Percentiles rank a stretch among this genome's conserved stretches.
These are phyloP conservation scores for Peromyscus leucopus DNA, from an alignment of 2,113 vertebrate genomes.

Conservation along the genomic window DNA sequence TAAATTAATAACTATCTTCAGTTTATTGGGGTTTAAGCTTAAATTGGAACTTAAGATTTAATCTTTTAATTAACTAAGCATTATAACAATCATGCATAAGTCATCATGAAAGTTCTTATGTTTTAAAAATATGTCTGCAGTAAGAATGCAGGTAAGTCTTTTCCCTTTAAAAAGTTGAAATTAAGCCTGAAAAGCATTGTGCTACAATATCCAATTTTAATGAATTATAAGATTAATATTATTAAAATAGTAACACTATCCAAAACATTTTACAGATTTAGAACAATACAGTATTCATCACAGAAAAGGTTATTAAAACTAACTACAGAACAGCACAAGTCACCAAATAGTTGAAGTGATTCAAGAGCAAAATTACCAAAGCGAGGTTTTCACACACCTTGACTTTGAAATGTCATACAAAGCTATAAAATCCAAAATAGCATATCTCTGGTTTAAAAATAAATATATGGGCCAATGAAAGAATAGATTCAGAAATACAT, in stretches of 20 bases:
- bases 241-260: not conserved
- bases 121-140: not conserved
- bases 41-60: not conserved
- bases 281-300: not conserved
- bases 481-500: not conserved
- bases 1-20: conserved; percentile 8
- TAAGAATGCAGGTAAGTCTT: not conserved
- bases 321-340: not conserved
- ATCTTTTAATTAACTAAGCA: not conserved
- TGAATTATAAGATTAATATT: not conserved
- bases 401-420: not conserved
- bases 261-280: not conserved
- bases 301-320: not conserved
- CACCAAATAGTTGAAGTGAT: not conserved
- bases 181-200: not conserved
- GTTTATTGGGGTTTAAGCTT: conserved; percentile 18
- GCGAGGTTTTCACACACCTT: not conserved
- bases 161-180: conserved; percentile 34
- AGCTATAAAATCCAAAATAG: not conserved
- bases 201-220: not conserved
- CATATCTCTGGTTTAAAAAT: not conserved
- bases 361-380: not conserved
- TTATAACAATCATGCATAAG: conserved; percentile 45
- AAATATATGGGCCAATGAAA: not conserved
- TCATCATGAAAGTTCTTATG: not conserved